Evolutionary conservation across 2,113 vertebrate genomes (phyloP).

Genomic region (Dolichotis patagonum): DNA sequence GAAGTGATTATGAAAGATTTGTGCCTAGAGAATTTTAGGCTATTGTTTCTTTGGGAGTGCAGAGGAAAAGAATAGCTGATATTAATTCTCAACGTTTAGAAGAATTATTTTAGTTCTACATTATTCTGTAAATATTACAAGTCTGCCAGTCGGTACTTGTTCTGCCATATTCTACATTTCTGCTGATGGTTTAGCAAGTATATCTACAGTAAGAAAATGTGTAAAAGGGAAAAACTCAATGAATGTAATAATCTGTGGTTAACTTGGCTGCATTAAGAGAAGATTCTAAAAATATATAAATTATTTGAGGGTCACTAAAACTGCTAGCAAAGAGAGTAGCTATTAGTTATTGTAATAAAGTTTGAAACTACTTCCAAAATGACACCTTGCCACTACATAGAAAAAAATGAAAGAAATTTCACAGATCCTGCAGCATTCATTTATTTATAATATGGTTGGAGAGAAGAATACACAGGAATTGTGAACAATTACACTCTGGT

Average conservation of each 20-base stretch:
- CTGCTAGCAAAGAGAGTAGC: slow-evolving; percentile 67
- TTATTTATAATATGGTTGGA: slow-evolving; percentile 75
- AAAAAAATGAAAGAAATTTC: slow-evolving; percentile 65
- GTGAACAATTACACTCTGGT: slow-evolving; percentile 26
- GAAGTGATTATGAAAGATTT: slow-evolving; percentile 67
- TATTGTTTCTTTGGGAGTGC: slow-evolving; percentile 63
- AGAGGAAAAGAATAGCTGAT: slow-evolving; percentile 60
- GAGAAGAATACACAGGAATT: slow-evolving; percentile 66
- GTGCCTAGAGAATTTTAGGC: slow-evolving; percentile 71
- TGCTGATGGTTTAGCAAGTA: slow-evolving; percentile 74
- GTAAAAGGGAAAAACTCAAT: slow-evolving; percentile 69
- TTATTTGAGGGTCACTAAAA: slow-evolving; percentile 73
- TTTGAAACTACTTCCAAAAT: slow-evolving; percentile 55
- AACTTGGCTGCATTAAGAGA: slow-evolving; percentile 64
- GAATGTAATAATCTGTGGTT: slow-evolving; percentile 76
- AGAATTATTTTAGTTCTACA: slow-evolving; percentile 72
- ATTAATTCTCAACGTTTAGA: slow-evolving; percentile 66
- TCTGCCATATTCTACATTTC: slow-evolving; percentile 64
- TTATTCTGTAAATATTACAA: slow-evolving; percentile 73
- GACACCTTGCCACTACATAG: not conserved
- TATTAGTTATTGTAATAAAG: slow-evolving; percentile 66
- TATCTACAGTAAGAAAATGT: slow-evolving; percentile 71
- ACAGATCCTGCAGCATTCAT: slow-evolving; percentile 31
- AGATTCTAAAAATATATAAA: slow-evolving; percentile 77
- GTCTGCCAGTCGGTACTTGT: slow-evolving; percentile 59